phyloP scores from a whole-genome alignment of 2,797 vertebrate genomes.

The Fratercula arctica region DNA sequence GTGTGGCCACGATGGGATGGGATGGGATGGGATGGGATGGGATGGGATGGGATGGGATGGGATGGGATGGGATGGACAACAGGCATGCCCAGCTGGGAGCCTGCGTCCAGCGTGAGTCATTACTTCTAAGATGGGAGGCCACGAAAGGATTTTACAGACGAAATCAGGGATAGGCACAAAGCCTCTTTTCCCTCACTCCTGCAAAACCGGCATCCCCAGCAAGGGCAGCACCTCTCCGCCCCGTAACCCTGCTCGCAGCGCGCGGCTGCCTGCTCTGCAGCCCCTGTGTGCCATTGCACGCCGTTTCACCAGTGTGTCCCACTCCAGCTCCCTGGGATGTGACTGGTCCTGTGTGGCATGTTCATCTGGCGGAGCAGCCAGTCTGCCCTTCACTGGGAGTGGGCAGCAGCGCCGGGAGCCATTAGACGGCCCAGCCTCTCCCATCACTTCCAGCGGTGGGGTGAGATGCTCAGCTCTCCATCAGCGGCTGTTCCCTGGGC shows the following conservation, averaged over 20 bases:
- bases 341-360: background rate
- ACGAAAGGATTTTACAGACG: background rate
- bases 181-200: background rate
- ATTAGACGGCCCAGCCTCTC: rapidly evolving
- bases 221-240: background rate
- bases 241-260: rapidly evolving
- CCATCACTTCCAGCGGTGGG: background rate
- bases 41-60: no score
- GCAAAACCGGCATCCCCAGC: background rate
- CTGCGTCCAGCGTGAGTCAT: background rate
- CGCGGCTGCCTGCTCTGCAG: background rate
- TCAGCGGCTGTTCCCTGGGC: background rate
- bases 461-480: background rate
- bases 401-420: background rate
- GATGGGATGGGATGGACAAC: background rate
- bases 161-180: background rate
- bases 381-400: background rate
- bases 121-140: background rate
- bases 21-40: no score
- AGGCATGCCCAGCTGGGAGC: background rate
- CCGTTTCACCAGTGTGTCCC: background rate
- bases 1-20: rapidly evolving
- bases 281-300: background rate
- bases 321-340: background rate
- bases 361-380: background rate